phyloP scores from a whole-genome alignment of 2,797 vertebrate genomes.

The Myotis planiceps region DNA sequence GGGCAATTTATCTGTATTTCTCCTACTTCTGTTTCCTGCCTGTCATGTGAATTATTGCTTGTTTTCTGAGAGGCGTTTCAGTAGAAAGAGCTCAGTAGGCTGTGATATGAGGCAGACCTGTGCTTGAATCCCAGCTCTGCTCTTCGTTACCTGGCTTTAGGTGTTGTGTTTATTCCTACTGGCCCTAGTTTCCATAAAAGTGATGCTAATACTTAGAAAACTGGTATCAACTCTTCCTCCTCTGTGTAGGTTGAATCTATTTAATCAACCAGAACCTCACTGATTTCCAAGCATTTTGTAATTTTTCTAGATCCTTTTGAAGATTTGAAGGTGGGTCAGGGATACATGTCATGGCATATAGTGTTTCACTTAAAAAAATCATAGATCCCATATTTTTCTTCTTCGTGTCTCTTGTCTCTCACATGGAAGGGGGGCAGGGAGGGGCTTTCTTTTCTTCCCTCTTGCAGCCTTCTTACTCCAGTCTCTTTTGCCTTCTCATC shows the following conservation, averaged over 20 bases:
- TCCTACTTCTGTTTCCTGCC: neutral
- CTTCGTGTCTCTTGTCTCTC: neutral
- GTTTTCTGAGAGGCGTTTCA: neutral
- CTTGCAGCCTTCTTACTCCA: neutral
- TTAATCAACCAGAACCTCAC: constrained; percentile 34
- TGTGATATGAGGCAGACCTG: neutral
- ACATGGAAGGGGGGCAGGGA: neutral
- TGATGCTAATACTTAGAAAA: neutral
- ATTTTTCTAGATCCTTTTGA: constrained; percentile 46
- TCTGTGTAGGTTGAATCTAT: neutral
- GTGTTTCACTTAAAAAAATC: neutral
- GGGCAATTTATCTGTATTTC: neutral
- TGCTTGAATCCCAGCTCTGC: neutral
- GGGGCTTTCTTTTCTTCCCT: neutral
- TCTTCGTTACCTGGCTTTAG: neutral
- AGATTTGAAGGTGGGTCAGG: neutral
- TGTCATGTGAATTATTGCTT: neutral
- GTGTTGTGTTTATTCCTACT: neutral
- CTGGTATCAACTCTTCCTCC: neutral
- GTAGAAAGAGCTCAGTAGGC: neutral
- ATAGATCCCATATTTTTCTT: neutral
- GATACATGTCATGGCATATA: neutral
- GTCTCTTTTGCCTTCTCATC: neutral
- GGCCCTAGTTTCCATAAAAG: neutral
- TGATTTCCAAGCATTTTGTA: constrained; percentile 19